Evolutionary conservation across 1,140 invertebrate genomes (phyloP), one percentile per base, ranked within the genome.

Genomic region (Marisa cornuarietis): DNA sequence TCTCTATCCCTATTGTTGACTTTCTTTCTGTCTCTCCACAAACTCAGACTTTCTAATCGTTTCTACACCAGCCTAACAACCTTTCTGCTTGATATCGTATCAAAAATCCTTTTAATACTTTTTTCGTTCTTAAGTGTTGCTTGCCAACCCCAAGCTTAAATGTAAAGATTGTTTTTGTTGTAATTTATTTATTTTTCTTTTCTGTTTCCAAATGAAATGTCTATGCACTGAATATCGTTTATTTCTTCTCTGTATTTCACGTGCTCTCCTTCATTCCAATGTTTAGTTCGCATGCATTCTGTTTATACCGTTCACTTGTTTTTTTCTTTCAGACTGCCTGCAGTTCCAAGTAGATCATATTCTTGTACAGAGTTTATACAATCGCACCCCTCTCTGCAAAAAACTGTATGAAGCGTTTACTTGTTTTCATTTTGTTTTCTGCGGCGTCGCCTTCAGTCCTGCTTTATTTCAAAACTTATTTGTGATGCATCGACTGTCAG

Each of bases 321-420:
- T 65, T n/a, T 77, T 18, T 77, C 63, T 77, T 77, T 7, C 76
- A 77, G 76, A 77, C 4, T 26, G 63, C 65, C 76, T 22, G 76
- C 63, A 51, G 63, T 52, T 31, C 20, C 11, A 49, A 68, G 42
- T 77, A 77, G 76, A 69, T 77, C 76, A 77, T 77, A 68, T 51
- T 77, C 71, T 73, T 68, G 63, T 68, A 68, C 63, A 77, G 68
- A 69, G 54, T 68, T 77, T 26, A 51, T 42, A 76, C 18, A 61
- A n/a, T 77, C 65, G 76, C 76, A 63, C 66, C 76, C 76, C 76
- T 77, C 51, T 68, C 76, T 62, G 76, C 74, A 49, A 77, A 42
- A 42, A 20, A 69, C 61, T 77, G 76, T 77, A 77, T 42, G 68
- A 77, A 77, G 58, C 63, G 52, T 68, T 51, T 42, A 77, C 20